Conservation (phyloP, 2,888 invertebrate genomes). For the Chymomyza fuscimana region DNA sequence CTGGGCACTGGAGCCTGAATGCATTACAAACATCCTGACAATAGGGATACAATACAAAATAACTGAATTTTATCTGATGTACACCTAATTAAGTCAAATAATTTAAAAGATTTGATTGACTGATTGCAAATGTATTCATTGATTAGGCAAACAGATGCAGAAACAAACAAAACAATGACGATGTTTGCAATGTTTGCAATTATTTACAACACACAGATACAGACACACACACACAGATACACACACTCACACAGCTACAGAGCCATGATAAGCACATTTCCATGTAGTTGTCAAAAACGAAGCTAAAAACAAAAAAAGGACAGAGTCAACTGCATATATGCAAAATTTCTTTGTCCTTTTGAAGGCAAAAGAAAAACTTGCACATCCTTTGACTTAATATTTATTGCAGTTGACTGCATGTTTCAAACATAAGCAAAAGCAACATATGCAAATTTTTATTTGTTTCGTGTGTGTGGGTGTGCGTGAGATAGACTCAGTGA, state of each 20-base stretch:
- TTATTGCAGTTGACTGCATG: conserved; percentile 54
- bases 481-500: no score
- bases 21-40: no score
- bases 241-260: neutral
- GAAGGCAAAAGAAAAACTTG: neutral
- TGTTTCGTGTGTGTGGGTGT: neutral
- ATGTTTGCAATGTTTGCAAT: neutral
- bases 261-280: neutral
- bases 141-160: neutral
- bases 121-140: conserved; percentile 23
- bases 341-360: neutral
- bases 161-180: neutral
- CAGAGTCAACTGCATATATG: neutral
- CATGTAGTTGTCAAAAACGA: neutral
- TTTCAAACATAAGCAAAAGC: conserved; percentile 19
- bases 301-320: neutral
- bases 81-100: conserved; percentile 52
- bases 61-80: conserved; percentile 16
- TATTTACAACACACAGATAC: neutral
- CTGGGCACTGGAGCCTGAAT: no score
- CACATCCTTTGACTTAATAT: conserved; percentile 41
- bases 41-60: neutral
- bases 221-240: neutral
- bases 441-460: neutral
- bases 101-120: conserved; percentile 9